Conservation (phyloP, 2,797 vertebrate species). For the Gambusia yucatana region DNA sequence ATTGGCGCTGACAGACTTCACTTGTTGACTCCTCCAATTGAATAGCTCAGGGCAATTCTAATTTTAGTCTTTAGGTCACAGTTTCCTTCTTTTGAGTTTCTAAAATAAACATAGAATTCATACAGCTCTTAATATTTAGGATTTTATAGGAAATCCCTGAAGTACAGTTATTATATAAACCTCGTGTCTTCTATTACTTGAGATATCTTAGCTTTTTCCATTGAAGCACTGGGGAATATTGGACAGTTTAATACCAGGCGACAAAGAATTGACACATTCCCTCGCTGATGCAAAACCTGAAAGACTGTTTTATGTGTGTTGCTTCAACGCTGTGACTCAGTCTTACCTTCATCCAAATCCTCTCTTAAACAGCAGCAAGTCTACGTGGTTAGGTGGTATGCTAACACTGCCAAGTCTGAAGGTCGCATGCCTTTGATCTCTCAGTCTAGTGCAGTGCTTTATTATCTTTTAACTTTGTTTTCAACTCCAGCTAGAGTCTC, state of each 20-base stretch:
- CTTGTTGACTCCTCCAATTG: conserved; percentile 54
- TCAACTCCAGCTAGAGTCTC: conserved; percentile 64
- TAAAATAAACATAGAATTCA: conserved; percentile 68
- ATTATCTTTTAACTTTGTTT: conserved; percentile 80
- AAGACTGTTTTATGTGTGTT: conserved; percentile 23
- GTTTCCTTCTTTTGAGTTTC: conserved; percentile 61
- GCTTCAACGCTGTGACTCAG: conserved; percentile 18
- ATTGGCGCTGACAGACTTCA: conserved; percentile 56
- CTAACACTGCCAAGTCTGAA: conserved; percentile 63
- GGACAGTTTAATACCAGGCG: conserved; percentile 11
- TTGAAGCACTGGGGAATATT: neutral
- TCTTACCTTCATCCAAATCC: conserved; percentile 28
- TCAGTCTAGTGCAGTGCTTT: conserved; percentile 57
- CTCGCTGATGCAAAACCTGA: conserved; percentile 22
- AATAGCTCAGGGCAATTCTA: conserved; percentile 55
- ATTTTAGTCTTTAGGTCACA: conserved; percentile 61
- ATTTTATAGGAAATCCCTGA: conserved; percentile 65
- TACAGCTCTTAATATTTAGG: conserved; percentile 75
- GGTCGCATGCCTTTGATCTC: conserved; percentile 62
- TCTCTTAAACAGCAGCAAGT: conserved; percentile 23
- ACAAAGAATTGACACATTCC: conserved; percentile 14
- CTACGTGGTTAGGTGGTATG: conserved; percentile 10
- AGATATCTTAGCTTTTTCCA: neutral
- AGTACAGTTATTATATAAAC: conserved; percentile 64
- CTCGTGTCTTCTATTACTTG: neutral